Evolutionary conservation across 2,888 invertebrate genomes (phyloP).

Genomic region (Strigamia transsilvanica): DNA sequence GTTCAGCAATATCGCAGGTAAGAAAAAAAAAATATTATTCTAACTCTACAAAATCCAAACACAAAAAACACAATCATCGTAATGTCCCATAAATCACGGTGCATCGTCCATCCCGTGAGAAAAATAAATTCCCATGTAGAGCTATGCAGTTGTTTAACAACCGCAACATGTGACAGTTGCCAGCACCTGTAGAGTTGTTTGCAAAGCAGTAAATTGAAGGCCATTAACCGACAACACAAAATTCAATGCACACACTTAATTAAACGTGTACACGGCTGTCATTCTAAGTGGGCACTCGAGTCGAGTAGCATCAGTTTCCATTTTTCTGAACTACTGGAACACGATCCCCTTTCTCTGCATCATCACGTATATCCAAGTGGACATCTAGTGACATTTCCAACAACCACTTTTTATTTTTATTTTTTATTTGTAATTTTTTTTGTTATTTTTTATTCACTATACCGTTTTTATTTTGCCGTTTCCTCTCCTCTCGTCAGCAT

Average conservation of each 20-base stretch:
- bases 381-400: conserved; percentile 3
- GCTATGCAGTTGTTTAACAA: background rate
- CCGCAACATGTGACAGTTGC: conserved; percentile 37
- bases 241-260: conserved; percentile 8
- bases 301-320: background rate
- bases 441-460: no score
- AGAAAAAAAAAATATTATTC: conserved; percentile 2
- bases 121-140: background rate
- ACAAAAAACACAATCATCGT: background rate
- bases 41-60: background rate
- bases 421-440: background rate
- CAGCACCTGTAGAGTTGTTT: conserved; percentile 48
- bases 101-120: background rate
- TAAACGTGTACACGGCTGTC: conserved; percentile 1
- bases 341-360: background rate
- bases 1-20: conserved; percentile 11
- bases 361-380: background rate
- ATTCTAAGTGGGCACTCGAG: background rate
- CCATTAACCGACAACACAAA: background rate
- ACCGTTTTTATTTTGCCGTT: background rate
- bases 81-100: no score
- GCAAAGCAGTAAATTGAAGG: conserved; percentile 16
- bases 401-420: background rate
- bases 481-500: background rate
- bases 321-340: background rate